Conservation (phyloP, 2,888 invertebrate genomes). For the Proisotoma minuta region DNA sequence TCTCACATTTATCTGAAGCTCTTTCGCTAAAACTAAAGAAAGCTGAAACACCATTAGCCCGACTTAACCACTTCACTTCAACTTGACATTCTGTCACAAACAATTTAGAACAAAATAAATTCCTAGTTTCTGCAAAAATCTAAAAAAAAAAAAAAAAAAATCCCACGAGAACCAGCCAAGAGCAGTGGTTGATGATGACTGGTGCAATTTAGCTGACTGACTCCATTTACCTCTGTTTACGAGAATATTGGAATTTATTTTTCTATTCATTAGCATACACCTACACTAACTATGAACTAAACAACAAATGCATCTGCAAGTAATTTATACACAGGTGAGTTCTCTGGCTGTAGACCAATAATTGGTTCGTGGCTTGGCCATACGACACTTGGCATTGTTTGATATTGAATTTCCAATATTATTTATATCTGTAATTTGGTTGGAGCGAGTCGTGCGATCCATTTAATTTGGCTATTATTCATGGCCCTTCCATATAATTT, state of each 20-base stretch:
- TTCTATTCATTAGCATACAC: constrained; percentile 12
- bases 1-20: too few species aligned
- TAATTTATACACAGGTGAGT: background rate
- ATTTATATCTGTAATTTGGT: background rate
- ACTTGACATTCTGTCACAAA: too few species aligned
- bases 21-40: too few species aligned
- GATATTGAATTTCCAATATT: background rate
- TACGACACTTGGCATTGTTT: background rate
- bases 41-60: too few species aligned
- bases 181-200: too few species aligned
- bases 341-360: background rate
- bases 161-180: too few species aligned
- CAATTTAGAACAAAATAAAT: too few species aligned
- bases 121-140: too few species aligned
- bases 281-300: background rate
- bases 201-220: too few species aligned
- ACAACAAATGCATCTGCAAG: background rate
- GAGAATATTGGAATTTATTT: constrained; percentile 7
- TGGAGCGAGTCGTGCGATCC: background rate
- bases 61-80: too few species aligned
- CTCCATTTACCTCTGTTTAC: background rate
- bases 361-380: background rate
- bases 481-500: background rate
- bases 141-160: too few species aligned
- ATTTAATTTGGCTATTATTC: background rate